Evolutionary conservation across 2,888 invertebrate genomes (phyloP).

Genomic region (Sinohyriopsis cumingii): DNA sequence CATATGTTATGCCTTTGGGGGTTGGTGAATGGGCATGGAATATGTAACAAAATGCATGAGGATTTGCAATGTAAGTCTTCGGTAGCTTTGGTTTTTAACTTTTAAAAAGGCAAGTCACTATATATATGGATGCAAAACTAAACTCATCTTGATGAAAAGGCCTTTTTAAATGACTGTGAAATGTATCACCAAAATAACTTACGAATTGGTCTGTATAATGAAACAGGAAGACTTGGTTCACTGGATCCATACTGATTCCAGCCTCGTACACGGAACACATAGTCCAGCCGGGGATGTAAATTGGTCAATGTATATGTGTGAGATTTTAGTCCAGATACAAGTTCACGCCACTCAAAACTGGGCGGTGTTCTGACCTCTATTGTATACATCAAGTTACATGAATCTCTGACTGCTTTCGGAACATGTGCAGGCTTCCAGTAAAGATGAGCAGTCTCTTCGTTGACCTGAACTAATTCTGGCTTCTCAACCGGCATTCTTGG

Average conservation of each 20-base stretch:
- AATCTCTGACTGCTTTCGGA: slow-evolving; percentile 46
- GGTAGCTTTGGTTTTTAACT: no score
- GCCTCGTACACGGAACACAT: slow-evolving; percentile 94
- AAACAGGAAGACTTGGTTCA: slow-evolving; percentile 64
- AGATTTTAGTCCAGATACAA: slow-evolving; percentile 50
- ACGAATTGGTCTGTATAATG: slow-evolving; percentile 57
- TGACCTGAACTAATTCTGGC: slow-evolving; percentile 57
- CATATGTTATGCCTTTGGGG: no score
- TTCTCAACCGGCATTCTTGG: slow-evolving; percentile 68
- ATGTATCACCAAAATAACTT: slow-evolving; percentile 7
- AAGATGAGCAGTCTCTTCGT: slow-evolving; percentile 53
- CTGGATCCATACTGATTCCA: slow-evolving; percentile 97
- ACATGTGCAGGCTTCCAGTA: slow-evolving; percentile 62
- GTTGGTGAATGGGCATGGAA: no score
- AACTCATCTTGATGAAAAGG: no score
- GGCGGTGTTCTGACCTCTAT: slow-evolving; percentile 80
- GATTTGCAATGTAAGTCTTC: no score
- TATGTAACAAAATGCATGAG: no score
- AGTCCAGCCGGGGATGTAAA: slow-evolving; percentile 93
- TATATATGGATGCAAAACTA: no score
- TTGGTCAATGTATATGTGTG: slow-evolving; percentile 47
- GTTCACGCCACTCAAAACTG: slow-evolving; percentile 63
- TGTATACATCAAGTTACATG: slow-evolving; percentile 57
- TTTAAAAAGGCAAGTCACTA: no score
- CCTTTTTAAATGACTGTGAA: no score